phyloP scores from a whole-genome alignment of 2,888 invertebrate genomes.

The Hartigia nigra region DNA sequence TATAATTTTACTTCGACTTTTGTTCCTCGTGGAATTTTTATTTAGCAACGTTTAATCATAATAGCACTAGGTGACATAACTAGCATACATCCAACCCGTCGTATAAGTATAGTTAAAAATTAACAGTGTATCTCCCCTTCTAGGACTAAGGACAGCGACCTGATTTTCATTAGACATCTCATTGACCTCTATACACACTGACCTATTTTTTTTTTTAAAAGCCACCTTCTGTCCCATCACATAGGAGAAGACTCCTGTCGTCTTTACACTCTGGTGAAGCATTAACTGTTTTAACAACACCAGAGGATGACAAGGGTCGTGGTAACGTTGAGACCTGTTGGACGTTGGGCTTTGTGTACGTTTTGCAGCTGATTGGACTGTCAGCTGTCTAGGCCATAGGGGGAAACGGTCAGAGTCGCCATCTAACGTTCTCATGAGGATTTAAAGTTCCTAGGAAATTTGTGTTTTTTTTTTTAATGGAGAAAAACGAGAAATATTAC shows the following conservation, averaged over 20 bases:
- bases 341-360: slow-evolving; percentile 44
- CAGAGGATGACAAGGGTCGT: background rate
- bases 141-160: background rate
- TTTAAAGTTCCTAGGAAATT: background rate
- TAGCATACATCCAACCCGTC: background rate
- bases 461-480: background rate
- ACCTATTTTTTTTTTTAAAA: background rate
- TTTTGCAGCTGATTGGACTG: slow-evolving; percentile 47
- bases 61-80: background rate
- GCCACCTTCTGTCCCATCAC: background rate
- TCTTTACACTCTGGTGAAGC: background rate
- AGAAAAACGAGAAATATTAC: background rate
- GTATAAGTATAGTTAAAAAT: background rate
- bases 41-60: background rate
- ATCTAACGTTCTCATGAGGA: background rate
- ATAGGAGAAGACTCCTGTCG: background rate
- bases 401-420: background rate
- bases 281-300: background rate
- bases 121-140: background rate
- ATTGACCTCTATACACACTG: background rate
- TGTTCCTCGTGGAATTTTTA: background rate
- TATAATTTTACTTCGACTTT: background rate
- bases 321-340: slow-evolving; percentile 39
- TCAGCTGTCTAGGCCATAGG: slow-evolving; percentile 37
- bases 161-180: background rate